These are phyloP conservation scores for Hemithea aestivaria DNA, from an alignment of 2,888 invertebrate species.

Conservation along the genomic window DNA sequence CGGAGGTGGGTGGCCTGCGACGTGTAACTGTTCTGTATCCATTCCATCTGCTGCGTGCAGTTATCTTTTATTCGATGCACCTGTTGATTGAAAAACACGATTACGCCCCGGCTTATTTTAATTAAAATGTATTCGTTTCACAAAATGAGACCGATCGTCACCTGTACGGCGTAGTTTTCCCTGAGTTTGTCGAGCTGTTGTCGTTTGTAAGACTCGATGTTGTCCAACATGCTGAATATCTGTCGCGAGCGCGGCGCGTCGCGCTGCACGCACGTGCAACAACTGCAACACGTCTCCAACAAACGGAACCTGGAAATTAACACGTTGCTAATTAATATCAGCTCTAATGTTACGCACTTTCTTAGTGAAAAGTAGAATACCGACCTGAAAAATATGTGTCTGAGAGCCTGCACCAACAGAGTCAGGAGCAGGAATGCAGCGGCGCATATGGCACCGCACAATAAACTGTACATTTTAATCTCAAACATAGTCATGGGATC, in stretches of 20 bases:
- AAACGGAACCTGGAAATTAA: conserved; percentile 82
- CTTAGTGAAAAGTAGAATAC: conserved; percentile 37
- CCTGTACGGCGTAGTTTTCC: conserved; percentile 95
- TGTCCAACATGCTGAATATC: conserved; percentile 92
- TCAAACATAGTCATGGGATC: conserved; percentile 91
- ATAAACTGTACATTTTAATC: conserved; percentile 89
- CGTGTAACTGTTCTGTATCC: conserved; percentile 95
- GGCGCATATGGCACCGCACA: conserved; percentile 90
- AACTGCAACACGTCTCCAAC: conserved; percentile 87
- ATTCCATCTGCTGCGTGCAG: conserved; percentile 95
- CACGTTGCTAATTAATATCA: conserved; percentile 7
- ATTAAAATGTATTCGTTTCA: too few species aligned
- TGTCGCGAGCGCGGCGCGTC: conserved; percentile 89
- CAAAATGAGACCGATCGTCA: conserved; percentile 42
- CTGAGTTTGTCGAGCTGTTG: conserved; percentile 92
- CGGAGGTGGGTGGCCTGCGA: conserved; percentile 91
- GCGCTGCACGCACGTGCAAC: conserved; percentile 85
- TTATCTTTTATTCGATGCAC: conserved; percentile 95
- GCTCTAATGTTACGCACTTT: not conserved
- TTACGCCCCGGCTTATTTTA: too few species aligned
- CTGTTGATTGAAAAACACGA: conserved; percentile 49
- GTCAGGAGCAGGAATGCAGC: conserved; percentile 89
- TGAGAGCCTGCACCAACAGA: conserved; percentile 86
- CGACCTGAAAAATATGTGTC: conserved; percentile 85
- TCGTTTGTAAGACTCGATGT: conserved; percentile 93